Evolutionary conservation across 2,888 invertebrate species (phyloP).

Genomic region (Andrena marginata): DNA sequence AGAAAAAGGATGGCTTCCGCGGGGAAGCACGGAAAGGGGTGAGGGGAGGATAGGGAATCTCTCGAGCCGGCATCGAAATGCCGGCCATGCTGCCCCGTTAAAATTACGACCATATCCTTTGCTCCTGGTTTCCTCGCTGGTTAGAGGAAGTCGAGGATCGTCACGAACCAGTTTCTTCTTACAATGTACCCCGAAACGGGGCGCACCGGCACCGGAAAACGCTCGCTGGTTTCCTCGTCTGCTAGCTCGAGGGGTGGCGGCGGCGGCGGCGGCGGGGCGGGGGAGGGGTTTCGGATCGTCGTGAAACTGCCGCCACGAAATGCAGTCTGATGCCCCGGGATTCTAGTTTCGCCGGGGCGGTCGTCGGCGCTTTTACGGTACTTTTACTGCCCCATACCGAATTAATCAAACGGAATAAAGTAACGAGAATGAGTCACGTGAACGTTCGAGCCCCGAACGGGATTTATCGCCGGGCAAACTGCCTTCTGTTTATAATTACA

Average conservation of each 20-base stretch:
- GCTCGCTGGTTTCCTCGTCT: constrained; percentile 4
- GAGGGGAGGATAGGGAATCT: background rate
- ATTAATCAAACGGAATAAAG: constrained; percentile 79
- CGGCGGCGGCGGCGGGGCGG: too few species aligned
- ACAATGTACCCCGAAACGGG: constrained; percentile 61
- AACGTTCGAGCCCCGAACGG: constrained; percentile 49
- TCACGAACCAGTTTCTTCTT: constrained; percentile 31
- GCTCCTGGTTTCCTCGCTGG: constrained; percentile 40
- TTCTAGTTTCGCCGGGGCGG: constrained; percentile 19
- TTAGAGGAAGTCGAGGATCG: constrained; percentile 39
- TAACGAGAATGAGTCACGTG: constrained; percentile 73
- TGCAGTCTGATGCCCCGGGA: constrained; percentile 36
- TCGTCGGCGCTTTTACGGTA: constrained; percentile 72
- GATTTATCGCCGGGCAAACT: constrained; percentile 72
- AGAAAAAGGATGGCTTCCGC: constrained; percentile 4
- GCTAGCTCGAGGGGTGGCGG: background rate
- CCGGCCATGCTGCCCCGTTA: constrained; percentile 70
- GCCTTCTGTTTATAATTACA: constrained; percentile 74
- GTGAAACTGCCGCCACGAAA: constrained; percentile 44
- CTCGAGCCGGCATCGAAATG: constrained; percentile 69
- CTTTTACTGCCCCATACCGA: constrained; percentile 74
- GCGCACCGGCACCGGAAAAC: constrained; percentile 40
- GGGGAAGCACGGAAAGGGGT: background rate
- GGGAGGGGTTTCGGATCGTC: background rate
- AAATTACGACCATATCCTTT: constrained; percentile 75